Evolutionary conservation across 2,888 invertebrate species (phyloP), one percentile per base, ranked within the genome.

Genomic region (Thecophora atra): DNA sequence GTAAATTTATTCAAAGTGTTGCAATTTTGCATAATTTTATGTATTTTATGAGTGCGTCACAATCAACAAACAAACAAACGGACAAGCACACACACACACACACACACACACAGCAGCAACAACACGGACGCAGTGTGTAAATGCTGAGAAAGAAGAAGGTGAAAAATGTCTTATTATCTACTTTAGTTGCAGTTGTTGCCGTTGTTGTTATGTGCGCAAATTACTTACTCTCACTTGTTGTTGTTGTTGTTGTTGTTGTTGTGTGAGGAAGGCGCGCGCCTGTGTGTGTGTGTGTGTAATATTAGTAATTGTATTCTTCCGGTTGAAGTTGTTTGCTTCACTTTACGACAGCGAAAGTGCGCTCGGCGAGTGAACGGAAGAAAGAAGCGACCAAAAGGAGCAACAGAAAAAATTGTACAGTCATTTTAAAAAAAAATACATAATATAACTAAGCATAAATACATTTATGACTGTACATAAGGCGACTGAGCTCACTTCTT

Each of bases 1-100:
- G 74, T 52, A 71, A 74, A 74, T 74, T 74, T 74, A 74, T 74
- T 74, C 74, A 74, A 72, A 74, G 68, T 70, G 64, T 65, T 65
- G 65, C 65, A 71, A 52, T 65, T 71, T 71, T 65, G 71, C 58
- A 71, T 71, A 71, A 71, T 71, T 71, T 71, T 71, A 71, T 71
- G 71, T 65, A 58, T 21, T 56, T 71, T 71, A 69, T 62, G 60
- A 60, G 47, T 58, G 47, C 24, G 30, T 58, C n/a, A 44, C 19
- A 47, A 26, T 5, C n/a, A n/a, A 44, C 13, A 44, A 44, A 13
- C n/a, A n/a, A n/a, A n/a, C n/a, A n/a, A n/a, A n/a, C n/a, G n/a
- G n/a, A n/a, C n/a, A n/a, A n/a, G 13, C n/a, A 44, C 51, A 60
- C 30, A 47, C 44, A 54, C 56, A 54, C n/a, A 70, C 26, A 51